Conservation (phyloP, 2,888 invertebrate genomes). For the Lysandra coridon region DNA sequence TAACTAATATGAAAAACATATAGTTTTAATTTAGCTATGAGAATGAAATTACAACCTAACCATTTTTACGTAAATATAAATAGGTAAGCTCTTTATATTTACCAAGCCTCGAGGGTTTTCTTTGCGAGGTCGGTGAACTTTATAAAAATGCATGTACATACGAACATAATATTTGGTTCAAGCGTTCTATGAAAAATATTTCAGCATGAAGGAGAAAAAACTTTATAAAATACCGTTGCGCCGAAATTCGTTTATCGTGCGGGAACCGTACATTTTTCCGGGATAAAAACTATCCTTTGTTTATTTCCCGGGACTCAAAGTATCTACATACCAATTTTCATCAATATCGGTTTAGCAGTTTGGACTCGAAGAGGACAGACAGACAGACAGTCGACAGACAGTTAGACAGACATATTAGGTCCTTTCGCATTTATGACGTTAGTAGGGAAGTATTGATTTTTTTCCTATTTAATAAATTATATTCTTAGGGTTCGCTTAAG, state of each 20-base stretch:
- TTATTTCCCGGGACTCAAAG: neutral
- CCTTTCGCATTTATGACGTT: no score
- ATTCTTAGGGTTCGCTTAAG: no score
- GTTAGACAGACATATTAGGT: neutral
- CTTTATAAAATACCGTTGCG: neutral
- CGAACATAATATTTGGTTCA: neutral
- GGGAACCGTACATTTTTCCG: neutral
- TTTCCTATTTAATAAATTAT: no score
- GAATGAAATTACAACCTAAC: neutral
- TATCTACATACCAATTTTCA: neutral
- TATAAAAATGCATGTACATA: neutral
- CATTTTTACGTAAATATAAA: neutral
- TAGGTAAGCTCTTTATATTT: constrained; percentile 13
- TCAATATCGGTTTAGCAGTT: neutral
- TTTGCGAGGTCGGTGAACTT: neutral
- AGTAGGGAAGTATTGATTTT: no score
- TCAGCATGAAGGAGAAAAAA: neutral
- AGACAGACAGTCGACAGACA: neutral
- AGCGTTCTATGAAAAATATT: neutral
- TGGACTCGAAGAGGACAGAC: no score
- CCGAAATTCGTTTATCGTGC: no score
- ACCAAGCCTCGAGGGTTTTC: neutral
- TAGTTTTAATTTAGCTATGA: neutral
- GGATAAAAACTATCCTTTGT: no score
- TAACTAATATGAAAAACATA: neutral